Base-by-base conservation (phyloP, 2,113 vertebrate species). In the Cryptomyrus ogoouensis region DNA sequence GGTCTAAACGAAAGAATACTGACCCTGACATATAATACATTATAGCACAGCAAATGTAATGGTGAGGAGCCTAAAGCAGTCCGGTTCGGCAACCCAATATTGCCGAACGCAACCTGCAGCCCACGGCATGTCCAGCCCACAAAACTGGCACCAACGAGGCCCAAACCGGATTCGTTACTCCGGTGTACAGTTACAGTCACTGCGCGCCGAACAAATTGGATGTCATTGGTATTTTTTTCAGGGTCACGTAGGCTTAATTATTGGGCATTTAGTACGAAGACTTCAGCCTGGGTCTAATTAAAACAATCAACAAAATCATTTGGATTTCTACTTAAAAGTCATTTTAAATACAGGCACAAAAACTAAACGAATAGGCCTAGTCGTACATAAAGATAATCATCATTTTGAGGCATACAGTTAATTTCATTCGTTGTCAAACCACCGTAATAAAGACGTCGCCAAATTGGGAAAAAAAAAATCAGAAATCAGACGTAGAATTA, bases 401-500 rank as follows among this genome's bases (percentile, higher is more conserved):
- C 5, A 80, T 80, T 80, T 80, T 19, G 35, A 35, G n/a, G 1
- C 70, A 74, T 15, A 70, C 12, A 35, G 10, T 74, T 12, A 80
- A 80, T 42, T 80, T 17, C n/a, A 56, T 50, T 84, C 44, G 3
- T 47, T n/a, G 46, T 19, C 74, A 80, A 80, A 88, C 62, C 62
- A 70, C 62, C 7, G 9, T 19, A 21, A 56, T 21, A n/a, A 88
- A 66, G 0, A 6, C 27, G 87, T 31, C 17, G 52, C 88, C 52
- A 62, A 66, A 88, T 85, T 49, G 35, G 2, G 2, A 2, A 39
- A 91, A 87, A 90, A 70, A 88, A 10, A n/a, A n/a, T n/a, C n/a
- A n/a, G n/a, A 53, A 90, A 90, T 88, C 89, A 50, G 46, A 88
- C 83, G 90, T 93, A 90, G 90, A 94, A 92, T 95, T 92, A 93